Percentiles rank a stretch among this genome's conserved stretches.
Evolutionary conservation across 2,797 vertebrate genomes (phyloP).

Genomic region (Poecilia gillii): DNA sequence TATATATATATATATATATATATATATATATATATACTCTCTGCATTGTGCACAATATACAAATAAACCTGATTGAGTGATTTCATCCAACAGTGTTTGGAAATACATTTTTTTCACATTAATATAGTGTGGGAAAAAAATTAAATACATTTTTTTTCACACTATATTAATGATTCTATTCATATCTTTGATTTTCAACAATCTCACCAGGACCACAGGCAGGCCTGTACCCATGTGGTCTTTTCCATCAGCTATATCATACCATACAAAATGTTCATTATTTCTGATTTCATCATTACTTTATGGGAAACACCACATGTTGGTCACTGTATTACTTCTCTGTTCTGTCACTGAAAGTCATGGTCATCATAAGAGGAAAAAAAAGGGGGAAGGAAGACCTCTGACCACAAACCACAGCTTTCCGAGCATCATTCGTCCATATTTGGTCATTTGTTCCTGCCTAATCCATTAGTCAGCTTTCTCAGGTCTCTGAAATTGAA

Average conservation of each 20-base stretch:
- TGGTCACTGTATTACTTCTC: not conserved
- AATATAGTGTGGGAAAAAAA: too few relatives aligned
- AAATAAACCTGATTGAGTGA: too few relatives aligned
- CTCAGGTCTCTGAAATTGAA: not conserved
- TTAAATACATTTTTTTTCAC: too few relatives aligned
- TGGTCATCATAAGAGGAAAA: not conserved
- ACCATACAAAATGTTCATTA: not conserved
- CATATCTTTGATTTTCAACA: not conserved
- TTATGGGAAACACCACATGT: slow-evolving; percentile 21
- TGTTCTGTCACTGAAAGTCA: not conserved
- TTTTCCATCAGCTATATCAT: not conserved
- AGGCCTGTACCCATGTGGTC: not conserved
- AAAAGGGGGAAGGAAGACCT: slow-evolving; percentile 63
- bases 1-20: too few relatives aligned
- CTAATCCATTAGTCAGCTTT: slow-evolving; percentile 5
- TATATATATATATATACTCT: too few relatives aligned
- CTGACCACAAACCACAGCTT: slow-evolving; percentile 23
- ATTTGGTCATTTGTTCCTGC: slow-evolving; percentile 34
- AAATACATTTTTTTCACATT: too few relatives aligned
- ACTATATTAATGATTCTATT: not conserved
- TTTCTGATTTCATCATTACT: slow-evolving; percentile 35
- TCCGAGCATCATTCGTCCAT: slow-evolving; percentile 33
- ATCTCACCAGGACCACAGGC: not conserved
- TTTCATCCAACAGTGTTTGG: too few relatives aligned
- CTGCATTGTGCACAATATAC: too few relatives aligned